These are phyloP conservation scores for Malaclemys terrapin DNA, from an alignment of 2,113 vertebrate species.

Conservation along the genomic window DNA sequence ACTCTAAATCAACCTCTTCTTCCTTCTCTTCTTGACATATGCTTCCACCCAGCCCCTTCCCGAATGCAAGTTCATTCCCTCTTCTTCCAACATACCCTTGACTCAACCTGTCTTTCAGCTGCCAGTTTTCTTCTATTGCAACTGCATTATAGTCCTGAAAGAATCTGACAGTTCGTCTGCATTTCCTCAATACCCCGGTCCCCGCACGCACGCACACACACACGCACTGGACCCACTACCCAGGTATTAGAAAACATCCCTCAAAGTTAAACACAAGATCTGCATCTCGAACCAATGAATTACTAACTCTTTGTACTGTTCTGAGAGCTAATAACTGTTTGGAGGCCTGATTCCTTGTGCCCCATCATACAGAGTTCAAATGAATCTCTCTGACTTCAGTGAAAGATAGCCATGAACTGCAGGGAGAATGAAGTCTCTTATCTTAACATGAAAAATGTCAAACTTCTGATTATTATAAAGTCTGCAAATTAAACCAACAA, in stretches of 20 bases:
- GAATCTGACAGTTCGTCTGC: not conserved
- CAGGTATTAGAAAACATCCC: not conserved
- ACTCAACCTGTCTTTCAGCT: not conserved
- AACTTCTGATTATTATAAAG: not conserved
- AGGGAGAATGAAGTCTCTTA: not conserved
- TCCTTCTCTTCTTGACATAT: not conserved
- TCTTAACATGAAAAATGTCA: not conserved
- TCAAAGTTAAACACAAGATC: not conserved
- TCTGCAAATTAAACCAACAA: not conserved
- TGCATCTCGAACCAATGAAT: not conserved
- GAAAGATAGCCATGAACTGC: not conserved
- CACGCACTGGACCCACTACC: not conserved
- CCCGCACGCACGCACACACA: fast-evolving
- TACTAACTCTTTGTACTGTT: not conserved
- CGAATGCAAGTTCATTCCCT: not conserved
- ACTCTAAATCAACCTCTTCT: not conserved
- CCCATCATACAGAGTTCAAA: not conserved
- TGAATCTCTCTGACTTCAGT: not conserved
- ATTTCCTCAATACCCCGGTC: not conserved
- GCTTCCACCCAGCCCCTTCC: not conserved
- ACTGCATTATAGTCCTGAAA: not conserved
- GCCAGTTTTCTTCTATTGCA: not conserved
- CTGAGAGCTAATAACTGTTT: not conserved
- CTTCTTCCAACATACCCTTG: not conserved
- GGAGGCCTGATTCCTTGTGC: not conserved